Evolutionary conservation across 2,797 vertebrate species (phyloP).

Genomic region (Leucoraja ocellata): DNA sequence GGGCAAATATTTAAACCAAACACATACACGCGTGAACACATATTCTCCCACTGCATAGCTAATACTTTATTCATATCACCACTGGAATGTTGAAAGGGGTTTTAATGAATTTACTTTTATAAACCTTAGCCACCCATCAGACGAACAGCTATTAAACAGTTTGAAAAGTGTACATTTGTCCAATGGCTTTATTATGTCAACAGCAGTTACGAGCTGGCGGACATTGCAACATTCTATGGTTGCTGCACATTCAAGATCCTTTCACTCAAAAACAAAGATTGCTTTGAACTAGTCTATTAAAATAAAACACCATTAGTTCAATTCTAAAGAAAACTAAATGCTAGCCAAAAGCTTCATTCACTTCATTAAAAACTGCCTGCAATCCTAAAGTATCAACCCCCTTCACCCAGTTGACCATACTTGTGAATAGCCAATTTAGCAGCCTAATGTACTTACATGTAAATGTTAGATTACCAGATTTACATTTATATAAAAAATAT

Average conservation of each 20-base stretch:
- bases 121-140: neutral
- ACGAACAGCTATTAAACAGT: neutral
- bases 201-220: constrained; percentile 18
- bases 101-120: neutral
- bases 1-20: neutral
- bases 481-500: neutral
- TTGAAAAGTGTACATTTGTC: neutral
- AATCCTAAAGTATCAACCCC: neutral
- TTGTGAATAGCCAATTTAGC: neutral
- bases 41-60: constrained; percentile 7
- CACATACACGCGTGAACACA: neutral
- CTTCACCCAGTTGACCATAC: neutral
- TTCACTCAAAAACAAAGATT: neutral
- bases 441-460: constrained; percentile 13
- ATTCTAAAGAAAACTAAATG: constrained; percentile 11
- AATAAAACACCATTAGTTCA: neutral
- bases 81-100: neutral
- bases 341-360: constrained; percentile 21
- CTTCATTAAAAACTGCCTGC: constrained; percentile 14
- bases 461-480: constrained; percentile 2
- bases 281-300: neutral
- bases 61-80: neutral
- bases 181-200: constrained; percentile 16
- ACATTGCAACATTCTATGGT: neutral
- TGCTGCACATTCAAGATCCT: neutral